phyloP scores from a whole-genome alignment of 2,797 vertebrate species.

The Dryobates pubescens region DNA sequence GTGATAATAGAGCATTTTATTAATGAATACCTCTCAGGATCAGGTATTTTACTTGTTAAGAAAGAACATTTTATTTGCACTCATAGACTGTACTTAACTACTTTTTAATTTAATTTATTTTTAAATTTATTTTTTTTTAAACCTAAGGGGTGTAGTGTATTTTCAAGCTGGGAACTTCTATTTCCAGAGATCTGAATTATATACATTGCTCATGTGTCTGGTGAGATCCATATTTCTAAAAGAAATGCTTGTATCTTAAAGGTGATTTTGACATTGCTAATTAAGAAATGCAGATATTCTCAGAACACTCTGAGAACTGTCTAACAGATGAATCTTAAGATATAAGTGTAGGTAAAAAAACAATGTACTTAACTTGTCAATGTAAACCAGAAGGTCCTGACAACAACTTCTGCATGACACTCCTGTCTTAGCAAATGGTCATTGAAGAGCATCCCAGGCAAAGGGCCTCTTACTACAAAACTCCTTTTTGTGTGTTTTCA shows the following conservation, averaged over 20 bases:
- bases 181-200: background rate
- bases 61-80: background rate
- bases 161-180: background rate
- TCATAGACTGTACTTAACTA: background rate
- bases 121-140: background rate
- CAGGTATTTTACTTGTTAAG: background rate
- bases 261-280: background rate
- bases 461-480: background rate
- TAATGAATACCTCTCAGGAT: background rate
- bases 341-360: background rate
- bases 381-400: background rate
- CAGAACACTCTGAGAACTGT: background rate
- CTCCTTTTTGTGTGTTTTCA: background rate
- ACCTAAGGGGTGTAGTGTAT: background rate
- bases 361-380: background rate
- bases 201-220: background rate
- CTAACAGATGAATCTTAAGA: background rate
- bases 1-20: conserved; percentile 75
- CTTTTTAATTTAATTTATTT: background rate
- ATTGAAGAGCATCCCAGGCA: background rate
- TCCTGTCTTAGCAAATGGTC: background rate
- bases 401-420: background rate
- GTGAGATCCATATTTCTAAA: background rate
- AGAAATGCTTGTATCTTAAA: background rate
- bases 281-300: background rate